Base-by-base conservation (phyloP, 2,113 vertebrate genomes). In the Pseudorectes ferrugineus region DNA sequence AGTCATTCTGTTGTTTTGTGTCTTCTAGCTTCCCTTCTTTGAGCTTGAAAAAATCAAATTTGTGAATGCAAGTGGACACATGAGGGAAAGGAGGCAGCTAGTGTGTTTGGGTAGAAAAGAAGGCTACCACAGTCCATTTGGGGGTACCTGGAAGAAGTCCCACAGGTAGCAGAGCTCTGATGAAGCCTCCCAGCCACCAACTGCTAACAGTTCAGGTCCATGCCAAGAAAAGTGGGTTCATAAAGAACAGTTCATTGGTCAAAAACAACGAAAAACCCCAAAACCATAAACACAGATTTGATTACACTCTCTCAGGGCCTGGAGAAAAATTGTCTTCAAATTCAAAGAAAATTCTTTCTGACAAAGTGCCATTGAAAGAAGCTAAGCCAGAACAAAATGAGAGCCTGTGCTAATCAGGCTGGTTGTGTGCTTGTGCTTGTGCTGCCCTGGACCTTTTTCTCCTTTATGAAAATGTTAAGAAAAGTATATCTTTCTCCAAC, bases 361-460 rank as follows among this genome's bases (percentile, higher is more conserved):
- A 42, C 21, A 61, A 86, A 81, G 26, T 7, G 31, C 7, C 33
- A 49, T 5, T 16, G 40, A 91, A 35, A 59, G 10, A 2, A 4
- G 5, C 11, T 9, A 92, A 66, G 42, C 10, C n/a, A 75, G 40
- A 77, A 35, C 7, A 38, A 5, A 26, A 20, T 11, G 38, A 62
- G 20, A 66, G 8, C 24, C 23, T 66, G 16, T 29, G 20, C 10
- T 66, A 31, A 57, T 21, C 2, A 0, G 1, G 0, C 19, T 68
- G 33, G 8, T 15, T 46, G 4, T 76, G 36, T 23, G 10, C 29
- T 85, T 74, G 51, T 38, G 9, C 19, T 72, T 22, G 33, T 2
- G 3, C 46, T 75, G 11, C 20, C 14, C 20, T 49, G 26, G 23
- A 63, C 43, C 3, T 9, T 83, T 68, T 40, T 61, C 26, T 82